Base-by-base conservation (phyloP, 1,140 invertebrate species). In the Hormaphis cornu region DNA sequence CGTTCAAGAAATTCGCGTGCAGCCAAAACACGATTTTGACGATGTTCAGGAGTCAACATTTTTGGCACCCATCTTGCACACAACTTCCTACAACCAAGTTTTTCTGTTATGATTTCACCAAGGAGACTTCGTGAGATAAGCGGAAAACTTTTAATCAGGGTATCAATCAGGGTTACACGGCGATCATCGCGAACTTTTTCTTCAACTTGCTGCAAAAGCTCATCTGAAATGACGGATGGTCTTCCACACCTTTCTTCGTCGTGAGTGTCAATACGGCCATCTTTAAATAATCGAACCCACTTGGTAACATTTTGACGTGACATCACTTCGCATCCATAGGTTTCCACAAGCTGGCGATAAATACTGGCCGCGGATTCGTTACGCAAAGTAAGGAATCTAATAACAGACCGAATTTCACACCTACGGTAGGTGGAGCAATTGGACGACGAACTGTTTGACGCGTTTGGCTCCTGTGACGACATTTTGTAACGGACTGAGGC, bases 21-120 rank as follows among this genome's bases (percentile, higher is more conserved):
- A 37, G 33, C 30, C 10, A 53, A 56, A 37, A 37, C 28, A n/a
- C 52, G 52, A 33, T 35, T 35, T 54, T 35, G 52, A 26, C 26
- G 48, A 52, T 52, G 48, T 26, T 52, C 48, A 16, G 24, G 14
- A 52, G 48, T 52, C 48, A 26, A 28, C 26, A 74, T 73, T 61
- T 73, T 73, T 73, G 75, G 72, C 59, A 75, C 73, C 73, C 74
- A 75, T 71, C 73, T 70, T 54, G 71, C 58, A 46, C 48, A 73
- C 1, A 75, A 30, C 50, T 75, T 75, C 59, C 56, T 73, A 69
- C 72, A 69, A 20, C 53, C 72, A 59, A 74, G 71, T 52, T 6
- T 52, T 52, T 52, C 48, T 26, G 48, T 20, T 44, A 44, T 20
- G 42, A 44, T 58, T 58, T 37, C 20, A 20, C 20, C 30, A n/a